Evolutionary conservation across 1,140 invertebrate genomes (phyloP), one percentile per base, ranked within the genome.

Genomic region (Drosophila cardini): DNA sequence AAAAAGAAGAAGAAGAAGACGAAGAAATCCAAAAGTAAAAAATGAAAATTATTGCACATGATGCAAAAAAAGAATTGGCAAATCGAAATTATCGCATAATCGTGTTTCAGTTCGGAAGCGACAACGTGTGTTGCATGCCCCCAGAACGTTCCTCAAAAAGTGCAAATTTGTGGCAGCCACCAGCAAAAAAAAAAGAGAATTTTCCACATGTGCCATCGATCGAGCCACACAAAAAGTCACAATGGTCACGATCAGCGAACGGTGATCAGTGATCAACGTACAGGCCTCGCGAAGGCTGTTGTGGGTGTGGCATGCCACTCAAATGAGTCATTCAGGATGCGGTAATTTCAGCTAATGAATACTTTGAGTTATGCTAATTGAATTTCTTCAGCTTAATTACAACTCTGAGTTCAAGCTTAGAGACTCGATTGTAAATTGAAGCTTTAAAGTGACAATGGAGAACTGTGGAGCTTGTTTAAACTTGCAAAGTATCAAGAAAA

Each of bases 101-200:
- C 48, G 48, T 52, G 48, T 52, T 48, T 30, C 21, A 21, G 11
- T 11, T 16, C 55, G n/a, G 53, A 78, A 81, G 79, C 79, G 65
- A 69, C 65, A 61, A 42, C 64, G 38, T 38, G 38, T 38, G 45
- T 42, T 56, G 56, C 65, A 60, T 57, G 53, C 63, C 9, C 38
- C 42, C 34, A 68, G 71, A 78, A 65, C 75, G 62, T 81, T 78
- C 62, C 73, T 52, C 79, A 74, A 42, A 62, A 75, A 82, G 76
- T 76, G 80, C 80, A 84, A 84, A 84, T 84, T 84, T 84, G 80
- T 76, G 72, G 80, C 71, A 76, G 76, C 38, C 38, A 40, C 38
- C n/a, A 40, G 38, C n/a, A n/a, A 13, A 11, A 40, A n/a, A 4
- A 4, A 50, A 53, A n/a, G 65, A 50, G 46, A 26, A 40, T 32